phyloP scores from a whole-genome alignment of 2,888 invertebrate species.

The Dolichomitus sp. region DNA sequence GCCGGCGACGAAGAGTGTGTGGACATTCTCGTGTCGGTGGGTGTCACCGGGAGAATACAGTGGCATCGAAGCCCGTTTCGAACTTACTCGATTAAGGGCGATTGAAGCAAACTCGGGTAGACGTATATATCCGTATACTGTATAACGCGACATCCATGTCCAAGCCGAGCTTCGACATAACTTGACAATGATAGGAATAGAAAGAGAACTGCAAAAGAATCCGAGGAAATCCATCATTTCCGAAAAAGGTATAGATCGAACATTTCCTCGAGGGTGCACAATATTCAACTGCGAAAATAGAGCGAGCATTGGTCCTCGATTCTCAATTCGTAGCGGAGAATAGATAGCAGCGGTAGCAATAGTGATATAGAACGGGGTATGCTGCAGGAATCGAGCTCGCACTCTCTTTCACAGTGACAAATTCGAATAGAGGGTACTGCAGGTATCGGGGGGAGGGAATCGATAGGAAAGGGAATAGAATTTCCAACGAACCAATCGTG shows the following conservation, averaged over 20 bases:
- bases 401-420: constrained; percentile 66
- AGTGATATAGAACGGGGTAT: constrained; percentile 50
- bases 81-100: constrained; percentile 79
- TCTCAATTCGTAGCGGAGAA: constrained; percentile 58
- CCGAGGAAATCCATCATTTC: constrained; percentile 48
- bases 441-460: constrained; percentile 43
- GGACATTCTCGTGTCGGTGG: constrained; percentile 51
- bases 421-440: constrained; percentile 63
- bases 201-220: constrained; percentile 29
- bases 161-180: constrained; percentile 4
- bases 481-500: constrained; percentile 69
- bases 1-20: constrained; percentile 25
- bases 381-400: constrained; percentile 56
- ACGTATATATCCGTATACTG: constrained; percentile 4
- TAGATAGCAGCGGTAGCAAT: constrained; percentile 27
- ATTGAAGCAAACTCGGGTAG: constrained; percentile 71
- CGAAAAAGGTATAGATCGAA: constrained; percentile 29
- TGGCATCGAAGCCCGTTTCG: constrained; percentile 39
- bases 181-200: constrained; percentile 35
- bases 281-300: constrained; percentile 58
- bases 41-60: constrained; percentile 46
- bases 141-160: constrained; percentile 22
- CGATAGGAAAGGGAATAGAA: constrained; percentile 67
- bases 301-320: constrained; percentile 34
- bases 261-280: constrained; percentile 54